These are phyloP conservation scores for Penaeus chinensis DNA, from an alignment of 1,140 invertebrate species.

Conservation along the genomic window DNA sequence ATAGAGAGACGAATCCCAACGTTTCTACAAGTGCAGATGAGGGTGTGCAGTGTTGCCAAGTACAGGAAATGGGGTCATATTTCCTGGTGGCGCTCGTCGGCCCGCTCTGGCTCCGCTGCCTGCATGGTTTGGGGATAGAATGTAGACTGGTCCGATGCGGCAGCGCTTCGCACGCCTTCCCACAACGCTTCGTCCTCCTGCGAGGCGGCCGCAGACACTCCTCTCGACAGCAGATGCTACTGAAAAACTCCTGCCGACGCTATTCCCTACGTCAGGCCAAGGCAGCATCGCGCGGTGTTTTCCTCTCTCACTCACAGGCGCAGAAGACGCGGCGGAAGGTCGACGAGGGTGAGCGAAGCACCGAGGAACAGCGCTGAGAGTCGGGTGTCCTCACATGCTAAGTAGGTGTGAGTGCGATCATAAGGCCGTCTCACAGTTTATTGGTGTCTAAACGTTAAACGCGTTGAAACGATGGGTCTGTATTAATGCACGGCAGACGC, in stretches of 20 bases:
- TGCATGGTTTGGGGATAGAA: slow-evolving; percentile 9
- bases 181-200: slow-evolving; percentile 17
- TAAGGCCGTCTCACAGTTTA: slow-evolving; percentile 17
- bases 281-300: too few species aligned
- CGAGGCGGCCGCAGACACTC: background rate
- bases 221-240: too few species aligned
- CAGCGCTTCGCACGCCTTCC: background rate
- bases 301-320: too few species aligned
- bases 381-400: slow-evolving; percentile 28
- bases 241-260: too few species aligned
- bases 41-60: too few species aligned
- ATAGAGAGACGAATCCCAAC: too few species aligned
- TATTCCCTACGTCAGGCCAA: too few species aligned
- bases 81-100: background rate
- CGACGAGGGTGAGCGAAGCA: background rate
- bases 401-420: slow-evolving; percentile 33
- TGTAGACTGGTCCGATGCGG: slow-evolving; percentile 19
- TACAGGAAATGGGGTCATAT: too few species aligned
- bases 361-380: background rate
- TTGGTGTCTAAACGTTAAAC: slow-evolving; percentile 28
- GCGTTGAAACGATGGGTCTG: slow-evolving; percentile 21
- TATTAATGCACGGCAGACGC: background rate
- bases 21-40: too few species aligned
- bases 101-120: background rate
- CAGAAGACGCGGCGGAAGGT: too few species aligned